Percentiles rank a stretch among this genome's conserved stretches.
Conservation (phyloP, 1,140 invertebrate species). For the Hypothenemus hampei region DNA sequence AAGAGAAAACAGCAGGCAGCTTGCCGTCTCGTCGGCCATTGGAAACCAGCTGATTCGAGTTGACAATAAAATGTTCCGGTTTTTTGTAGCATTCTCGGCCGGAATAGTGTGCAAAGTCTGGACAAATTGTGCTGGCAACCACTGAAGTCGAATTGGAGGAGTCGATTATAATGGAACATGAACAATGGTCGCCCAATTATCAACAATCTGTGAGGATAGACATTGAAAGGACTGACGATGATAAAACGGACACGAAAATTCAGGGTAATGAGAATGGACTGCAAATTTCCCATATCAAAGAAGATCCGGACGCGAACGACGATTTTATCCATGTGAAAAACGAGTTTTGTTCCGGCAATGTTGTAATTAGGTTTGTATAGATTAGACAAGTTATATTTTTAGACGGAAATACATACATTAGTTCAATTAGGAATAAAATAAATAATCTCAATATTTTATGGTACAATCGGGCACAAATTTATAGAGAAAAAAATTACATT, state of each 20-base stretch:
- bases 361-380: conserved; percentile 29
- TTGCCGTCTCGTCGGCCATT: conserved; percentile 35
- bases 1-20: conserved; percentile 23
- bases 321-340: conserved; percentile 9
- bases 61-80: conserved; percentile 45
- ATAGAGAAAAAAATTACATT: no score
- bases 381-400: conserved; percentile 31
- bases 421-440: no score
- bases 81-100: conserved; percentile 30
- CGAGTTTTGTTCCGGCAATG: conserved; percentile 15
- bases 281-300: conserved; percentile 23
- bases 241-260: conserved; percentile 23
- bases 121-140: conserved; percentile 27
- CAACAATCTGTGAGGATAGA: conserved; percentile 38
- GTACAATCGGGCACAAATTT: no score
- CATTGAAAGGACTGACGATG: conserved; percentile 36
- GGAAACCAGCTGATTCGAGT: conserved; percentile 44
- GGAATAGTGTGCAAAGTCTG: conserved; percentile 38
- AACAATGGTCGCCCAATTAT: conserved; percentile 39
- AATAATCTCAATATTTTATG: no score
- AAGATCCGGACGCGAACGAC: conserved; percentile 26
- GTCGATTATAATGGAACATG: conserved; percentile 37
- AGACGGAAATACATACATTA: no score
- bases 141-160: conserved; percentile 24
- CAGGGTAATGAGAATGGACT: conserved; percentile 25